These are phyloP conservation scores for Axinella damicornis DNA, from an alignment of 37 sponge, comb jelly and placozoan species.

Conservation along the genomic window DNA sequence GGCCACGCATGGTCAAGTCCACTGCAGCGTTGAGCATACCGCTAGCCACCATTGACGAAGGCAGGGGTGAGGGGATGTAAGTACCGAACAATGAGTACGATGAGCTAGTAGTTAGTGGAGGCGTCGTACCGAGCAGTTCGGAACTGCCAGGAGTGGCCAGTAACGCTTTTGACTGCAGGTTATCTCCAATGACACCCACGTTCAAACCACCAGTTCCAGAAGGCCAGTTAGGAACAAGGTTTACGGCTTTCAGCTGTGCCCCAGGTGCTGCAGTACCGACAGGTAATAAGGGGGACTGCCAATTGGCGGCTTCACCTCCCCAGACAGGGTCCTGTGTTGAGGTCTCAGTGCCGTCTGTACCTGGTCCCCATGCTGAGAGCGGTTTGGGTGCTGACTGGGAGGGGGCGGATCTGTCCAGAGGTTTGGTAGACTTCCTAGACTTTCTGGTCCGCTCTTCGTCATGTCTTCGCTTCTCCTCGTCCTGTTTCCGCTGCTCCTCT, in stretches of 20 bases:
- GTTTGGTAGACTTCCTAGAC: background rate
- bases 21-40: slow-evolving; percentile 47
- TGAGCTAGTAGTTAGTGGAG: background rate
- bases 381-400: slow-evolving; percentile 2
- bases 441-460: slow-evolving; percentile 44
- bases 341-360: background rate
- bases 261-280: slow-evolving; percentile 47
- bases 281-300: background rate
- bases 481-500: slow-evolving; percentile 42
- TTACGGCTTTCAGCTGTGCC: slow-evolving; percentile 37
- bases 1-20: background rate
- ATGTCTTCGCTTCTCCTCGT: slow-evolving; percentile 9
- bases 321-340: too few relatives aligned
- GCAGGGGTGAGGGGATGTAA: background rate
- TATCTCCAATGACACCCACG: slow-evolving; percentile 7
- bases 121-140: background rate
- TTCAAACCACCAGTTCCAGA: too few relatives aligned
- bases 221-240: background rate
- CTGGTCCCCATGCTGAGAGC: slow-evolving; percentile 14
- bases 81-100: background rate
- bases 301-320: background rate
- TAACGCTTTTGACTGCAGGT: background rate
- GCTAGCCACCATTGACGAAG: too few relatives aligned
- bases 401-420: background rate
- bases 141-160: background rate